Percentiles rank a stretch among this genome's conserved stretches.
Conservation (phyloP, 2,113 vertebrate genomes). For the Diglossa brunneiventris region DNA sequence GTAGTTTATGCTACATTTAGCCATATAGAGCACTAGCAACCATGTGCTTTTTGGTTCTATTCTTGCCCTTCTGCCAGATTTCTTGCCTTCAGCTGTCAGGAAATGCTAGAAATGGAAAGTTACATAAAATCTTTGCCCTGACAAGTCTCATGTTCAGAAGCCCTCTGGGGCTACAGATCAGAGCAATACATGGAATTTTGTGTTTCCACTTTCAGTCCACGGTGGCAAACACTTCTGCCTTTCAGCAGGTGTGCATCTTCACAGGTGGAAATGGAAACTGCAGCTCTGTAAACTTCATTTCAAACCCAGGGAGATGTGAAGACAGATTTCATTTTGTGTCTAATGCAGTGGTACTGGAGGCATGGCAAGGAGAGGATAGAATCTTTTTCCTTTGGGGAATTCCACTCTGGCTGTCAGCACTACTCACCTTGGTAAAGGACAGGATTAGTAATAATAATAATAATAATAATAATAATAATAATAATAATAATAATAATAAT, state of each 20-base stretch:
- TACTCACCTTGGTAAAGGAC: not conserved
- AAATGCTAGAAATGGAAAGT: slow-evolving; percentile 34
- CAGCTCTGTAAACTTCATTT: not conserved
- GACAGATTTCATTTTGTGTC: not conserved
- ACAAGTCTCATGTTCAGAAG: not conserved
- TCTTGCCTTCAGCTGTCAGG: not conserved
- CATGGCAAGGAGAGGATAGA: not conserved
- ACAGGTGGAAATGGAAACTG: not conserved
- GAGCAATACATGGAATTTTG: not conserved
- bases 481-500: not conserved
- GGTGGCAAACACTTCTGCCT: not conserved
- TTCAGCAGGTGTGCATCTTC: not conserved
- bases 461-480: not conserved
- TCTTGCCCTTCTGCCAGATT: slow-evolving; percentile 34
- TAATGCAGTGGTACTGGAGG: not conserved
- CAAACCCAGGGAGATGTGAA: not conserved
- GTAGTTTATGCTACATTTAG: not conserved
- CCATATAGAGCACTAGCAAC: not conserved
- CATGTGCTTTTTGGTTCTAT: slow-evolving; percentile 1
- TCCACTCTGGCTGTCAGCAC: not conserved
- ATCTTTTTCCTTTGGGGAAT: not conserved
- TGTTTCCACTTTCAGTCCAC: not conserved
- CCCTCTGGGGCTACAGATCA: not conserved
- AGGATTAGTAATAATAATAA: not conserved
- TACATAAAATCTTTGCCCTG: slow-evolving; percentile 12